Evolutionary conservation across 92 coral and sea anemone species (phyloP).

Genomic region (Isaurus tuberculatus): DNA sequence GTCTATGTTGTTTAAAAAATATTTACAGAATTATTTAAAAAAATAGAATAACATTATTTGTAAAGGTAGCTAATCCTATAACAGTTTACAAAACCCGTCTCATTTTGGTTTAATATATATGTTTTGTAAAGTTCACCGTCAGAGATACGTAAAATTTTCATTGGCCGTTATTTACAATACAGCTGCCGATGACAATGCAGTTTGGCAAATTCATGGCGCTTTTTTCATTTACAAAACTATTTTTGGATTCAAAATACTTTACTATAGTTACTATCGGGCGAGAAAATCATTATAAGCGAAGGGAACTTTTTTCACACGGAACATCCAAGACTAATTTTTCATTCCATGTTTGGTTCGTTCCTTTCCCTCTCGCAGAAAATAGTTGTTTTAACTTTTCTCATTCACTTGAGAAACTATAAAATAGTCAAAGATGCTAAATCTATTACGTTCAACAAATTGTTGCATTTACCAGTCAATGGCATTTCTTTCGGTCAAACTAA

Average conservation of each 20-base stretch:
- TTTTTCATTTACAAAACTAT: background rate
- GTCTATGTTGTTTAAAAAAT: slow-evolving; percentile 12
- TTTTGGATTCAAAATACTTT: background rate
- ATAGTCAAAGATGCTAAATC: no score
- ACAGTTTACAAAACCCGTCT: background rate
- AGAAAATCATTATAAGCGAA: no score
- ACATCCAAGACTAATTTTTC: no score
- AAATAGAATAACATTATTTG: background rate
- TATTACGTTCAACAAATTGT: no score
- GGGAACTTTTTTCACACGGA: no score
- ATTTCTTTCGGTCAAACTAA: no score
- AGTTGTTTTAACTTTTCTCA: no score
- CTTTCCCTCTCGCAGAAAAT: no score
- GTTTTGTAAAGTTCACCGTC: background rate
- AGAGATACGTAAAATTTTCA: background rate
- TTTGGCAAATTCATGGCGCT: background rate
- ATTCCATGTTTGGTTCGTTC: no score
- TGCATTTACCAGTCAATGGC: no score
- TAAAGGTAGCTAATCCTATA: background rate
- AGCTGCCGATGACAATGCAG: background rate
- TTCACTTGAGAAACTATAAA: no score
- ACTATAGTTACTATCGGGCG: no score
- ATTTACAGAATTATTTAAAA: slow-evolving; percentile 7
- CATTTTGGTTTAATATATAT: background rate
- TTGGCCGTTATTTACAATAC: background rate